Evolutionary conservation across 2,797 vertebrate genomes (phyloP).

Genomic region (Limosa lapponica): DNA sequence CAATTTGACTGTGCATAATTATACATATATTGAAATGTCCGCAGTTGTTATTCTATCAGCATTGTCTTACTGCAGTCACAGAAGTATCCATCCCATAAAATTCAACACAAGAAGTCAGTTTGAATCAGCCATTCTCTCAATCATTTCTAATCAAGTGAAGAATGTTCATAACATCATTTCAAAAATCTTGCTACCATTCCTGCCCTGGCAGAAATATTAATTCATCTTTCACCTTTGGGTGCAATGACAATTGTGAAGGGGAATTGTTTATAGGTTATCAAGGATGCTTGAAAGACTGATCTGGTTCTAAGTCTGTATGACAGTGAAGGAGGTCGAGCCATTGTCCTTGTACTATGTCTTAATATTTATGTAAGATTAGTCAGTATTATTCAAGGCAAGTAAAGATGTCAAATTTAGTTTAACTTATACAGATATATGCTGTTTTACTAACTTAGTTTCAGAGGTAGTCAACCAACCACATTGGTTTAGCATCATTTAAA

Average conservation of each 20-base stretch:
- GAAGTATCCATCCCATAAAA: conserved; percentile 26
- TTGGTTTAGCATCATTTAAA: background rate
- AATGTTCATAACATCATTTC: conserved; percentile 31
- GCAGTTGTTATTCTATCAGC: conserved; percentile 19
- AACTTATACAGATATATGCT: background rate
- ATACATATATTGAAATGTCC: background rate
- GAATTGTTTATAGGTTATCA: conserved; percentile 34
- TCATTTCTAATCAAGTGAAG: conserved; percentile 53
- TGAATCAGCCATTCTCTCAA: conserved; percentile 51
- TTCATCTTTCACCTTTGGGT: conserved; percentile 45
- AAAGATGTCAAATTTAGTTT: background rate
- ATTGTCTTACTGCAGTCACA: conserved; percentile 22
- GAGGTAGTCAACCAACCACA: background rate
- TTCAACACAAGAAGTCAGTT: conserved; percentile 13
- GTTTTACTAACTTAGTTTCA: background rate
- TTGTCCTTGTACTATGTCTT: background rate
- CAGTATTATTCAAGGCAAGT: background rate
- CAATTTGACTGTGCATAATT: background rate
- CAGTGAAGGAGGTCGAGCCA: background rate
- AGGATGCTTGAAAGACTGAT: conserved; percentile 45
- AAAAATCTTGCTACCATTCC: background rate
- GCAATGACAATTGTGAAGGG: conserved; percentile 40
- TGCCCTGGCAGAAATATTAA: conserved; percentile 34
- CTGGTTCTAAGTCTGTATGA: background rate
- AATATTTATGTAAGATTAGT: background rate